Conservation (phyloP, 2,797 vertebrate species). For the Bovichtus diacanthus region DNA sequence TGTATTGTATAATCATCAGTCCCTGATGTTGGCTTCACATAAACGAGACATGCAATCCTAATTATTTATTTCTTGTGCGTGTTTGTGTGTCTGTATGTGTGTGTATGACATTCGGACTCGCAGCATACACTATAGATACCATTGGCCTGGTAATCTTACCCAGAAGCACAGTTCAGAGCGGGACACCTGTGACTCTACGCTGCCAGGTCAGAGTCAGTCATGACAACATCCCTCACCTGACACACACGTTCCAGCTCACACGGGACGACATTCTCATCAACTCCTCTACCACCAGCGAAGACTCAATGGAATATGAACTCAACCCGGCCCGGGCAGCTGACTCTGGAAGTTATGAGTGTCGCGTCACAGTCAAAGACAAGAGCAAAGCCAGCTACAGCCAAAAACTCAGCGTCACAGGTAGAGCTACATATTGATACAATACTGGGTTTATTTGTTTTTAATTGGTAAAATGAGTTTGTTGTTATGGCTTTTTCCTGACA, state of each 20-base stretch:
- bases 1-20: constrained; percentile 4
- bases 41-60: not conserved
- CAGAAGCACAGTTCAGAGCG: constrained; percentile 61
- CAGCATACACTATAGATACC: constrained; percentile 78
- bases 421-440: not conserved
- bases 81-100: constrained; percentile 18
- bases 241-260: constrained; percentile 70
- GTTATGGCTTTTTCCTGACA: not conserved
- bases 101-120: constrained; percentile 21
- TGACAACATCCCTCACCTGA: constrained; percentile 51
- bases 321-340: constrained; percentile 72
- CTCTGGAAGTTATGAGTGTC: constrained; percentile 79
- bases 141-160: constrained; percentile 72
- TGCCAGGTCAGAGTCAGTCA: constrained; percentile 78
- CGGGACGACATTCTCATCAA: constrained; percentile 50
- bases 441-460: not conserved
- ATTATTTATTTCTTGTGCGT: constrained; percentile 8
- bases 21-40: constrained; percentile 19
- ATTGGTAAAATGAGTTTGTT: not conserved
- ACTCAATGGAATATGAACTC: constrained; percentile 50
- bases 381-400: constrained; percentile 38
- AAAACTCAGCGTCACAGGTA: constrained; percentile 77
- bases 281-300: constrained; percentile 42
- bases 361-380: constrained; percentile 73
- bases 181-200: constrained; percentile 66